Evolutionary conservation across 1,140 invertebrate genomes (phyloP), one percentile per base, ranked within the genome.

Genomic region (Hylaeus volcanicus): DNA sequence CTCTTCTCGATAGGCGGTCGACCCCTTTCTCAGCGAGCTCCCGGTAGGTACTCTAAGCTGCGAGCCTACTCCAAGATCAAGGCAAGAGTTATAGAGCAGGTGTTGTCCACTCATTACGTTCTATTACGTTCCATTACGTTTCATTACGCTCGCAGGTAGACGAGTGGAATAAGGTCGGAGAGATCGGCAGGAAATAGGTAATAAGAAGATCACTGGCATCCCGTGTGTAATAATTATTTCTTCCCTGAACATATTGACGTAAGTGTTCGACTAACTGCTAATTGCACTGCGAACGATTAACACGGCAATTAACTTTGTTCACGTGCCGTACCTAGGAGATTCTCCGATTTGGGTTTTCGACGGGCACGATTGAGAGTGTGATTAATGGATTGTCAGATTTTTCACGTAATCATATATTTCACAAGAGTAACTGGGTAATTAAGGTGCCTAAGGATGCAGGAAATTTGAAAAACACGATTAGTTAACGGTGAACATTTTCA

Each of bases 111-210:
- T 63, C 81, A 83, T 86, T 86, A 86, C 73, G 69, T 83, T 86
- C 76, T 74, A 86, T 86, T 85, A 86, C 64, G 82, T 78, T 86
- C 60, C 81, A 86, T 86, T 83, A 86, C 56, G 68, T 86, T 82
- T 86, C 81, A 83, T 86, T 86, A 86, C 69, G 80, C 69, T 83
- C 63, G 69, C 56, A 60, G 64, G 85, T 86, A 78, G 69, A 56
- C 81, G 60, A 72, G 61, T 9, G 69, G 53, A 74, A 65, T 74
- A 77, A 63, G 74, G 79, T 60, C 78, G 70, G 48, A 58, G 66
- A 86, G 68, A 86, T 82, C 81, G 83, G 43, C 74, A 68, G 68
- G 83, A 86, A 86, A 86, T 86, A 80, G 81, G 77, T 86, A 83
- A 86, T 83, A 74, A 80, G 68, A 80, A 65, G 76, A 86, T 80